Evolutionary conservation across 2,888 invertebrate species (phyloP).

Genomic region (Pristionchus mayeri): DNA sequence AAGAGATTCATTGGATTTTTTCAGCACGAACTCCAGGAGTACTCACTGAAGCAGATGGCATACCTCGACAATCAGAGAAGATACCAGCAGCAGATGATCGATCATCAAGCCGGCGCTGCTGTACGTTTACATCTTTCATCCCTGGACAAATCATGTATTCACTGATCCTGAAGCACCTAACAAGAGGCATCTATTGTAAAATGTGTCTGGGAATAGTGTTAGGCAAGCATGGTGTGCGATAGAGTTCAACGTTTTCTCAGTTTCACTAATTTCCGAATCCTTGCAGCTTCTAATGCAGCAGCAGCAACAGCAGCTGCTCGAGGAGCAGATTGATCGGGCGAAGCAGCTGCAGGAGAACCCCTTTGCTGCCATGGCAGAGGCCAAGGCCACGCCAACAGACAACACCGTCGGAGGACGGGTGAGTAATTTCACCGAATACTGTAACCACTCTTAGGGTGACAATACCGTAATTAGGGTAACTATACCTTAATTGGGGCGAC

Average conservation of each 20-base stretch:
- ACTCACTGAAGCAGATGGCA: conserved; percentile 70
- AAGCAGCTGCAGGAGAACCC: conserved; percentile 53
- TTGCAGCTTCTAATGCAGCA: conserved; percentile 71
- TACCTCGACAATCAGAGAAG: conserved; percentile 70
- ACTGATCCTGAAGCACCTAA: too few species aligned
- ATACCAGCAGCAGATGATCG: conserved; percentile 72
- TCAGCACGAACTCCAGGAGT: conserved; percentile 61
- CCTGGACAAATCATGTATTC: too few species aligned
- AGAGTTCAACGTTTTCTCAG: too few species aligned
- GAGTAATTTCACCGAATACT: too few species aligned
- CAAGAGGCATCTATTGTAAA: too few species aligned
- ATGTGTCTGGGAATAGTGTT: too few species aligned
- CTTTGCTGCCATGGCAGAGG: background rate
- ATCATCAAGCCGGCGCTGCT: conserved; percentile 73
- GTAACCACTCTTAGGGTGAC: too few species aligned
- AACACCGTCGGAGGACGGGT: conserved; percentile 61
- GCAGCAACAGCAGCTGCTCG: conserved; percentile 70
- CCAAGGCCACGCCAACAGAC: conserved; percentile 44
- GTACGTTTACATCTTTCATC: conserved; percentile 52
- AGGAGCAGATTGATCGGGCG: conserved; percentile 60
- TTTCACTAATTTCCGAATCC: too few species aligned
- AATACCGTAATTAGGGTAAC: too few species aligned
- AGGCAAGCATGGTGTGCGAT: too few species aligned
- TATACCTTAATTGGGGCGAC: too few species aligned
- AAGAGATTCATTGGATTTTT: too few species aligned